Evolutionary conservation across 30 jellyfish, hydroid and myxozoan species (phyloP), one percentile per base, ranked within the genome.

Genomic region (Pseudorhiza aurosa): DNA sequence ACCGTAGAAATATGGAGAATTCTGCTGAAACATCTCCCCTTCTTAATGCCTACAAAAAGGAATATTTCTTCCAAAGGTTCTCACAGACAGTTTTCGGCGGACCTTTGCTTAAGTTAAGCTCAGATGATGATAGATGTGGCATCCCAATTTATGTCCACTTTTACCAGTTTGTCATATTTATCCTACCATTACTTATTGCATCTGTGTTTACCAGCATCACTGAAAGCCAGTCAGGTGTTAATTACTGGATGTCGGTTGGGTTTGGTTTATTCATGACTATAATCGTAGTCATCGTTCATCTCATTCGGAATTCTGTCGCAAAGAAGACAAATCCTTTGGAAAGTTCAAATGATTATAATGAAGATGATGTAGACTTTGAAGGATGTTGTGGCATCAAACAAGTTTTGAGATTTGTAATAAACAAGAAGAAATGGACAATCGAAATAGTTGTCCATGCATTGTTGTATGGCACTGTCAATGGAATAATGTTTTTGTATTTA

Each of bases 51-150:
- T 87, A 87, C 60, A 87, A 87, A 37, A 57, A 43, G 31, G 86
- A 68, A 15, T 87, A 75, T 59, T 69, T 87, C 55, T 26, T 22
- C 18, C 58, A 57, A 70, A 32, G 85, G 32, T 37, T 87, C 25
- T 79, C 87, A n/a, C 96, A 76, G 46, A 87, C 96, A 21, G 29
- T 76, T 45, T 64, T 70, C 39, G 96, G 96, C 10, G 96, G 96
- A 24, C 70, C 85, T 36, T 33, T 24, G 36, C 19, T 87, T 17
- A 58, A 72, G 36, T 15, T 43, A 11, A 53, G 67, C 24, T 21
- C 37, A 53, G 82, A 57, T 22, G 27, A 62, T 27, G 64, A 67
- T 17, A 22, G 81, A 24, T 22, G 26, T 0, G n/a, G 35, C 1
- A 21, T 77, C 4, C 96, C 96, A 4, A 11, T 22, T 26, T 87